These are phyloP conservation scores for Stenodera caucasica DNA, from an alignment of 2,888 invertebrate species.

Conservation along the genomic window DNA sequence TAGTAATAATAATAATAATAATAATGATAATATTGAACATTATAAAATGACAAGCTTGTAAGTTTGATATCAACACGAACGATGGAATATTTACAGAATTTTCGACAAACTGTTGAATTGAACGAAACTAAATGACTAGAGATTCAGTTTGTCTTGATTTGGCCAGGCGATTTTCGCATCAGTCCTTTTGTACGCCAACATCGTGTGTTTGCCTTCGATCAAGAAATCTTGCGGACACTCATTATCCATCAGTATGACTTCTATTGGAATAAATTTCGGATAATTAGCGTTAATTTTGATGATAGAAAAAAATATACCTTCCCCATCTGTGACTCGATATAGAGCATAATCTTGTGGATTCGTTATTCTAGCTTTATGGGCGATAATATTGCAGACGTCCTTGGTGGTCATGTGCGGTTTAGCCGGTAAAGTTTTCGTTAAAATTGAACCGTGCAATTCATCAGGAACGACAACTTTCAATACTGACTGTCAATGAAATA, in stretches of 20 bases:
- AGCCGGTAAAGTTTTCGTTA: slow-evolving; percentile 89
- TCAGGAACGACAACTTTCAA: slow-evolving; percentile 92
- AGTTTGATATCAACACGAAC: slow-evolving; percentile 23
- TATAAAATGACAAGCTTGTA: slow-evolving; percentile 28
- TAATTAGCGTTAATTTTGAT: neutral
- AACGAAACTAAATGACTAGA: slow-evolving; percentile 37
- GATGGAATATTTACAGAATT: slow-evolving; percentile 19
- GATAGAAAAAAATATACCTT: slow-evolving; percentile 63
- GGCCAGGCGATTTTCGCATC: slow-evolving; percentile 99
- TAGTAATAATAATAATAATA: slow-evolving; percentile 1
- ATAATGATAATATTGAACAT: slow-evolving; percentile 25
- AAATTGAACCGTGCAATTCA: slow-evolving; percentile 88
- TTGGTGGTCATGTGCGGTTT: slow-evolving; percentile 90
- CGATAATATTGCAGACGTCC: slow-evolving; percentile 92
- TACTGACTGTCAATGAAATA: slow-evolving; percentile 60
- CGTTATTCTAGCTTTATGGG: slow-evolving; percentile 92
- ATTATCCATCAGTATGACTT: slow-evolving; percentile 83
- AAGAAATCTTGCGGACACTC: slow-evolving; percentile 89
- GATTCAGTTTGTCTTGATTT: slow-evolving; percentile 56
- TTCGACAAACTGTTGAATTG: slow-evolving; percentile 13
- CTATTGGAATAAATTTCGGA: too few species aligned
- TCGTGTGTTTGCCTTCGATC: slow-evolving; percentile 78
- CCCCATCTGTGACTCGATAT: slow-evolving; percentile 86
- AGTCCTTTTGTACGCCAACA: slow-evolving; percentile 92
- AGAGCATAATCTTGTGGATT: slow-evolving; percentile 96